phyloP scores from a whole-genome alignment of 2,797 vertebrate species.

The Phrynocephalus forsythii region DNA sequence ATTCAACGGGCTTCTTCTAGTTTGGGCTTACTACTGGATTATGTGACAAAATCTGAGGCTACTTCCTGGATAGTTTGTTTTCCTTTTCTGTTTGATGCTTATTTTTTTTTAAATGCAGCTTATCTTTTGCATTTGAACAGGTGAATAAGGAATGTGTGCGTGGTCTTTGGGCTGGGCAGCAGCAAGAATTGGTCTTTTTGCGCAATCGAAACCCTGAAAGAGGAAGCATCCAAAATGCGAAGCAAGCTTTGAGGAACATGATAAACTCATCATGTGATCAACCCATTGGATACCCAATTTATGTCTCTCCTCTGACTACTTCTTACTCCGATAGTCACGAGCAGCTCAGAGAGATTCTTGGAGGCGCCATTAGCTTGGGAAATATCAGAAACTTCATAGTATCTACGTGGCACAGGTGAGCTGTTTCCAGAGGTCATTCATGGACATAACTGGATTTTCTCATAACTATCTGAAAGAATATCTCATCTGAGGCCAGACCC shows the following conservation, averaged over 20 bases:
- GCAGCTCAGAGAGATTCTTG: constrained; percentile 92
- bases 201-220: constrained; percentile 97
- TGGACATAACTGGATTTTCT: background rate
- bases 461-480: background rate
- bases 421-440: constrained; percentile 1
- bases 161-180: constrained; percentile 97
- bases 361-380: constrained; percentile 94
- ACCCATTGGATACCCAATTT: constrained; percentile 98
- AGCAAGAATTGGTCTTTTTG: constrained; percentile 97
- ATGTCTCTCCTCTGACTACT: constrained; percentile 96
- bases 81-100: background rate
- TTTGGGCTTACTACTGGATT: too few relatives aligned
- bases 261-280: constrained; percentile 99
- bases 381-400: constrained; percentile 95
- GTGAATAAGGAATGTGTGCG: constrained; percentile 98
- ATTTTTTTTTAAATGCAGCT: constrained; percentile 26
- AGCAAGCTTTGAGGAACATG: constrained; percentile 98
- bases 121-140: constrained; percentile 67
- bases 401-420: constrained; percentile 96
- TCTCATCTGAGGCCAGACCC: too few relatives aligned
- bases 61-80: background rate
- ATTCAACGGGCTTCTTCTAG: too few relatives aligned
- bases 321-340: constrained; percentile 96
- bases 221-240: constrained; percentile 98
- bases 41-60: background rate